Evolutionary conservation across 2,797 vertebrate genomes (phyloP).

Genomic region (Mycteria americana): DNA sequence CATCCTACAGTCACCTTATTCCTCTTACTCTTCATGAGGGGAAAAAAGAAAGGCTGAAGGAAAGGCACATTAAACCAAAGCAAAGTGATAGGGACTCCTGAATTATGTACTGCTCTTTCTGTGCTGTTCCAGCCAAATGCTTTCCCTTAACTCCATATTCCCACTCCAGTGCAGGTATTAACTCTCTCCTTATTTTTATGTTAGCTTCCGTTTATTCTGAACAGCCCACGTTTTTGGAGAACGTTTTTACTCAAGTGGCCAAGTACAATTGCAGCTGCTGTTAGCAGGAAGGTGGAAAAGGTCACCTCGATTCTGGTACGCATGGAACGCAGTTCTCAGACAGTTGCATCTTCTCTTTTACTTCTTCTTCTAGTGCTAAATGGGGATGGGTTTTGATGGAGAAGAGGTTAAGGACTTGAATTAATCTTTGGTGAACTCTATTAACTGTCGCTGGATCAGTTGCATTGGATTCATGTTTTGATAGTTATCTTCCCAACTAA

Average conservation of each 20-base stretch:
- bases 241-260: not conserved
- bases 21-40: not conserved
- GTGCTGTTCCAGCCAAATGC: not conserved
- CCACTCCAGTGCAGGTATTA: not conserved
- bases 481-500: not conserved
- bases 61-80: not conserved
- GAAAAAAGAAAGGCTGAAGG: not conserved
- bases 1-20: not conserved
- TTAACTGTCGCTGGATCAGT: not conserved
- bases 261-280: constrained; percentile 28
- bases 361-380: not conserved
- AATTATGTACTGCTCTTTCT: not conserved
- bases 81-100: not conserved
- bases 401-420: not conserved
- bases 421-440: not conserved
- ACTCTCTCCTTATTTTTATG: not conserved
- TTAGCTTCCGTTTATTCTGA: not conserved
- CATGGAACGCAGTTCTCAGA: fast-evolving
- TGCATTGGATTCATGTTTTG: not conserved
- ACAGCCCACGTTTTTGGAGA: not conserved
- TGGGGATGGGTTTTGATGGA: not conserved
- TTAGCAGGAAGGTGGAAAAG: constrained; percentile 17
- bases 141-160: not conserved
- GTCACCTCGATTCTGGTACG: not conserved
- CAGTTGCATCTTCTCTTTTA: not conserved